Evolutionary conservation across 2,888 invertebrate species (phyloP).

Genomic region (Lomographa bimaculata): DNA sequence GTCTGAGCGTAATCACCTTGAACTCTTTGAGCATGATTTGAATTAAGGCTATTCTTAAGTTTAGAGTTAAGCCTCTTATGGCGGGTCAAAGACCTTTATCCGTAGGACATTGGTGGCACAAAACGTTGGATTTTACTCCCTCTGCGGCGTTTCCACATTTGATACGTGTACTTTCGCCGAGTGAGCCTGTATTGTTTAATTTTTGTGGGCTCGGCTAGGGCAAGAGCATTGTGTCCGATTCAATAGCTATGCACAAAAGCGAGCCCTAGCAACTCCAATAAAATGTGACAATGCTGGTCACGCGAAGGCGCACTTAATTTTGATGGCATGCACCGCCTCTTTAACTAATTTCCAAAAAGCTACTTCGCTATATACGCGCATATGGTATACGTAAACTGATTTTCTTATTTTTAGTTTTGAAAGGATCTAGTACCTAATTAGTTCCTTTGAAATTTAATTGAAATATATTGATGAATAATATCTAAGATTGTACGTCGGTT

Average conservation of each 20-base stretch:
- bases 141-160: slow-evolving; percentile 12
- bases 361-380: too few species aligned
- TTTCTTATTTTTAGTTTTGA: too few species aligned
- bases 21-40: slow-evolving; percentile 59
- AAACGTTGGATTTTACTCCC: slow-evolving; percentile 16
- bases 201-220: slow-evolving; percentile 59
- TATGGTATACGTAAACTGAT: too few species aligned
- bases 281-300: slow-evolving; percentile 58
- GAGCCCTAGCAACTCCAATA: slow-evolving; percentile 50
- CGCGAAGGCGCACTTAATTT: slow-evolving; percentile 52
- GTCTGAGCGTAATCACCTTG: slow-evolving; percentile 56
- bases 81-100: slow-evolving; percentile 47
- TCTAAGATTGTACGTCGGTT: too few species aligned
- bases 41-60: slow-evolving; percentile 52
- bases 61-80: slow-evolving; percentile 41
- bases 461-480: too few species aligned
- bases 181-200: slow-evolving; percentile 53
- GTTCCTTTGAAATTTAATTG: too few species aligned
- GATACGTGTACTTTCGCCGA: slow-evolving; percentile 47
- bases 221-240: slow-evolving; percentile 57
- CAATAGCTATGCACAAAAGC: slow-evolving; percentile 56
- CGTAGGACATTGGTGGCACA: slow-evolving; percentile 31
- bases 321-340: slow-evolving; percentile 28
- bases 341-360: too few species aligned
- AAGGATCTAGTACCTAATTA: too few species aligned